Conservation (phyloP, 1,140 invertebrate genomes). For the Drosophila neocordata region DNA sequence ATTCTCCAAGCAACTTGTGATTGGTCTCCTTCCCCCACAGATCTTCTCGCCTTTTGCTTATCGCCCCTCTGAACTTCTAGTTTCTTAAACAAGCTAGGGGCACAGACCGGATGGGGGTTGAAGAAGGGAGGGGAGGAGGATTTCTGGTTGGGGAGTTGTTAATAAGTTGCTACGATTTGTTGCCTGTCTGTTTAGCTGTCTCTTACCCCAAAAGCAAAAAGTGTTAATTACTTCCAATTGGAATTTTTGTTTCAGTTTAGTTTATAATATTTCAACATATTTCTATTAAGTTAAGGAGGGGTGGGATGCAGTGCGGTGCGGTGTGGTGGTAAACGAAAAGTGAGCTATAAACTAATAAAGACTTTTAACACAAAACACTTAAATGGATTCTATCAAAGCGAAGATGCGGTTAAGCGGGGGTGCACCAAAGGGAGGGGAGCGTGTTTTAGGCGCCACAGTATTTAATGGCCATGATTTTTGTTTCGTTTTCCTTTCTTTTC, state of each 20-base stretch:
- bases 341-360: conserved; percentile 28
- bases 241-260: conserved; percentile 61
- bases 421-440: background rate
- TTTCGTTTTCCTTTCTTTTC: background rate
- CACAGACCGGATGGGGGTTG: conserved; percentile 10
- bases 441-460: conserved; percentile 12
- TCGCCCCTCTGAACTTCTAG: too few species aligned
- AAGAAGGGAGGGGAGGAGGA: background rate
- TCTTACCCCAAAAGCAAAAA: conserved; percentile 20
- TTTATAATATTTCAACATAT: conserved; percentile 54
- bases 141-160: conserved; percentile 42
- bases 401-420: background rate
- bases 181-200: conserved; percentile 53
- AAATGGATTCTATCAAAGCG: conserved; percentile 7
- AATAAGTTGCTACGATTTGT: conserved; percentile 78
- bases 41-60: too few species aligned
- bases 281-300: conserved; percentile 14
- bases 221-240: conserved; percentile 77
- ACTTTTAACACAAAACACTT: conserved; percentile 37
- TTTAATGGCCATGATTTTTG: conserved; percentile 20
- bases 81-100: conserved; percentile 5
- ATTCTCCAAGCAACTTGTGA: conserved; percentile 47
- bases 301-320: background rate
- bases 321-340: background rate
- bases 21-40: conserved; percentile 12